A percentile compares a stretch with the other conserved stretches of the same genome.
phyloP scores from a whole-genome alignment of 2,888 invertebrate genomes.

The Ophion ventricosus region DNA sequence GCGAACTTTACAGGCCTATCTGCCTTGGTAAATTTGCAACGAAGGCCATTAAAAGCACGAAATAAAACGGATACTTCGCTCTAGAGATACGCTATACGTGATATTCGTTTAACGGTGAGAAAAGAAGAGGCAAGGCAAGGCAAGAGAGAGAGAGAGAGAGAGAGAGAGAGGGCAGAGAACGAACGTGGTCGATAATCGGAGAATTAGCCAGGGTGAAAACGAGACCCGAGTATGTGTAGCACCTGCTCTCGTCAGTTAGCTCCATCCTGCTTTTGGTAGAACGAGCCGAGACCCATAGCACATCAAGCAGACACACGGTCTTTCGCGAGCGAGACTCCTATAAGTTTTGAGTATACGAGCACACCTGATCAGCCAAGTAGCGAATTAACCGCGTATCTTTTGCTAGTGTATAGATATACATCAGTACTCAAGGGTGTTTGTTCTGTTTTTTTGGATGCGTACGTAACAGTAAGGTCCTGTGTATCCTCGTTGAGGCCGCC shows the following conservation, averaged over 20 bases:
- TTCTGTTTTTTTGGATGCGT: constrained; percentile 31
- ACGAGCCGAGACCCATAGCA: constrained; percentile 33
- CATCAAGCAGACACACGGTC: constrained; percentile 38
- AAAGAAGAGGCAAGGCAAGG: constrained; percentile 1
- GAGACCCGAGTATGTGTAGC: constrained; percentile 55
- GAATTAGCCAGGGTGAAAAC: constrained; percentile 66
- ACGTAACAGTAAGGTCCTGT: constrained; percentile 28
- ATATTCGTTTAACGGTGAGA: constrained; percentile 48
- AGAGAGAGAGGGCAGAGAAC: constrained; percentile 9
- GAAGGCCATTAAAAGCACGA: constrained; percentile 55
- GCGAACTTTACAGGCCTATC: constrained; percentile 4
- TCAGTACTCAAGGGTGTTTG: constrained; percentile 16
- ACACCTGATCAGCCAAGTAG: constrained; percentile 52
- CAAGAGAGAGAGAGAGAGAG: constrained; percentile 1
- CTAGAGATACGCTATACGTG: constrained; percentile 46
- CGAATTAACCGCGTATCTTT: constrained; percentile 49
- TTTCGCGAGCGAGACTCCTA: constrained; percentile 38
- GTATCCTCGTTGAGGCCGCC: constrained; percentile 2
- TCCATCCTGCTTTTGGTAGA: constrained; percentile 48
- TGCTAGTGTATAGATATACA: constrained; percentile 5
- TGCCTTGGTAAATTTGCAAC: constrained; percentile 27
- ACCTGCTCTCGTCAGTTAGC: constrained; percentile 66
- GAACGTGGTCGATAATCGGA: constrained; percentile 70
- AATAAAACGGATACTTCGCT: constrained; percentile 51
- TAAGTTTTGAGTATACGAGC: constrained; percentile 42